A percentile compares a stretch with the other conserved stretches of the same genome.
Evolutionary conservation across 2,797 vertebrate species (phyloP).

Genomic region (Hipposideros larvatus): DNA sequence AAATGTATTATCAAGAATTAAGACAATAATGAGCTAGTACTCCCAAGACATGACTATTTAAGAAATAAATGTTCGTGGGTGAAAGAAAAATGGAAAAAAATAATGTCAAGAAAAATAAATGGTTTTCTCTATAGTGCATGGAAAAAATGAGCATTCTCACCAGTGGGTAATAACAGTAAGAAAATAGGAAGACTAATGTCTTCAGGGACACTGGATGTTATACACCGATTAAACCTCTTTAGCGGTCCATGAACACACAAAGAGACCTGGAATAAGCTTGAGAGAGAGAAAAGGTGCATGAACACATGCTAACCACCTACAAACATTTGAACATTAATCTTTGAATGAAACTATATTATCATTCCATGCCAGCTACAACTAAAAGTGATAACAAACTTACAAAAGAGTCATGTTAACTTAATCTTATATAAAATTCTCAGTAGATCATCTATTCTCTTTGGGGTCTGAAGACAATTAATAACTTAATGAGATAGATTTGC

Average conservation of each 20-base stretch:
- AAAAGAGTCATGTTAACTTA: background rate
- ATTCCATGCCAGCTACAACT: background rate
- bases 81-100: background rate
- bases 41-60: background rate
- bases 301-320: background rate
- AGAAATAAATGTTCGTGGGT: background rate
- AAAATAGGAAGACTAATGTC: background rate
- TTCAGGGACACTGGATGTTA: background rate
- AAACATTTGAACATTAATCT: background rate
- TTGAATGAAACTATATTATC: background rate
- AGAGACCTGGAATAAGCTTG: background rate
- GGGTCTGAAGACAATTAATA: slow-evolving; percentile 3
- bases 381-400: background rate
- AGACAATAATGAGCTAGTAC: background rate
- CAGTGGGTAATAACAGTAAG: background rate
- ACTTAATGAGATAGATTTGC: background rate
- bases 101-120: slow-evolving; percentile 44
- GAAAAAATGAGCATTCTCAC: background rate
- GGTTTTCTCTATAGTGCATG: background rate
- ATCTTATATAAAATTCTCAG: background rate
- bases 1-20: background rate
- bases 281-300: background rate
- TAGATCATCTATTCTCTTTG: background rate
- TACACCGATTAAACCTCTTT: background rate
- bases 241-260: background rate